phyloP scores from a whole-genome alignment of 2,888 invertebrate species.

The Quadroppia sp. region DNA sequence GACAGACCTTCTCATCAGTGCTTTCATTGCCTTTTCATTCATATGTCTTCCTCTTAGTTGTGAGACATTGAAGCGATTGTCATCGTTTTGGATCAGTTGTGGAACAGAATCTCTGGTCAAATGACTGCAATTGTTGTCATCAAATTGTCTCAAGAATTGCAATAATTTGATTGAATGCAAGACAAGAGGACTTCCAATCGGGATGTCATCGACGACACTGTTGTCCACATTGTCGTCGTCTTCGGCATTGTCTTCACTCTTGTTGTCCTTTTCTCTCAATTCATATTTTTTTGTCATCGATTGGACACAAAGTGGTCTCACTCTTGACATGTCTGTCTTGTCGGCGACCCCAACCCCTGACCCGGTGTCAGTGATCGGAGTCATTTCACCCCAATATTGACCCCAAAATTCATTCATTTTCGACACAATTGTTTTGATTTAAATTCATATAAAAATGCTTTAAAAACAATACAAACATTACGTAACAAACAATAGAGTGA shows the following conservation, averaged over 20 bases:
- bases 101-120: constrained; percentile 5
- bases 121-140: neutral
- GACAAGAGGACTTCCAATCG: neutral
- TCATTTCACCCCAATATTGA: constrained; percentile 13
- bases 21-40: neutral
- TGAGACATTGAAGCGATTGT: neutral
- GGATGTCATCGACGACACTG: neutral
- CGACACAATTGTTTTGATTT: neutral
- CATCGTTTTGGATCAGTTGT: neutral
- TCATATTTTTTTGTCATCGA: neutral
- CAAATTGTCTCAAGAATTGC: neutral
- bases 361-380: neutral
- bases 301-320: neutral
- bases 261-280: neutral
- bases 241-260: neutral
- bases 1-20: constrained; percentile 18
- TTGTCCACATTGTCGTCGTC: neutral
- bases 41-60: neutral
- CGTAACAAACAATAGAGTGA: neutral
- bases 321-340: neutral
- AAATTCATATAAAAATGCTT: too few relatives aligned
- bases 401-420: constrained; percentile 20
- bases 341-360: neutral
- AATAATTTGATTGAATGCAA: constrained; percentile 17
- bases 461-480: neutral